phyloP scores from a whole-genome alignment of 2,797 vertebrate species.

The Danio jaintianensis region DNA sequence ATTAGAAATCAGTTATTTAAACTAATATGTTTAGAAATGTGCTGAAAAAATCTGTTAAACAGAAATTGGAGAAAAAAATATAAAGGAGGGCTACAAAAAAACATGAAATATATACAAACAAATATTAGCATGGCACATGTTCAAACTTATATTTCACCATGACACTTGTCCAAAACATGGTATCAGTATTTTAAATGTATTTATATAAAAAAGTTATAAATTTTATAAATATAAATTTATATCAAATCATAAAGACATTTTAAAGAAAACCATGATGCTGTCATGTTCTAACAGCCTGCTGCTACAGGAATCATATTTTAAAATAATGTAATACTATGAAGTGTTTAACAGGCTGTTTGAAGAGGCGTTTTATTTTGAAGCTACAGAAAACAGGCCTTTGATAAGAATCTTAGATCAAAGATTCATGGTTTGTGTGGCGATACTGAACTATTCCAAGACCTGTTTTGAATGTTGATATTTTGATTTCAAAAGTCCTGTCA shows the following conservation, averaged over 20 bases:
- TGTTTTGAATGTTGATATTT: neutral
- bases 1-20: too few species aligned
- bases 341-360: neutral
- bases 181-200: neutral
- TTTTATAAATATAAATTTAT: too few species aligned
- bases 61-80: too few species aligned
- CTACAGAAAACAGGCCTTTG: neutral
- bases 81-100: too few species aligned
- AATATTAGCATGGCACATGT: too few species aligned
- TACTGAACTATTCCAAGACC: neutral
- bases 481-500: neutral
- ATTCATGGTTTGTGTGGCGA: neutral
- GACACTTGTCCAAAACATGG: neutral
- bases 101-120: too few species aligned
- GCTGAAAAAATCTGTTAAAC: too few species aligned
- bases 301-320: neutral
- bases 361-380: neutral
- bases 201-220: too few species aligned
- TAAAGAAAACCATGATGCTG: neutral
- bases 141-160: neutral
- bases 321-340: neutral
- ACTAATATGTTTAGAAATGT: too few species aligned
- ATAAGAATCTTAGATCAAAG: neutral
- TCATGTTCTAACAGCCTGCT: neutral
- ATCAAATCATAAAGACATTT: too few species aligned